Evolutionary conservation across 2,888 invertebrate species (phyloP), one percentile per base, ranked within the genome.

Genomic region (Hypomecis atomaria): DNA sequence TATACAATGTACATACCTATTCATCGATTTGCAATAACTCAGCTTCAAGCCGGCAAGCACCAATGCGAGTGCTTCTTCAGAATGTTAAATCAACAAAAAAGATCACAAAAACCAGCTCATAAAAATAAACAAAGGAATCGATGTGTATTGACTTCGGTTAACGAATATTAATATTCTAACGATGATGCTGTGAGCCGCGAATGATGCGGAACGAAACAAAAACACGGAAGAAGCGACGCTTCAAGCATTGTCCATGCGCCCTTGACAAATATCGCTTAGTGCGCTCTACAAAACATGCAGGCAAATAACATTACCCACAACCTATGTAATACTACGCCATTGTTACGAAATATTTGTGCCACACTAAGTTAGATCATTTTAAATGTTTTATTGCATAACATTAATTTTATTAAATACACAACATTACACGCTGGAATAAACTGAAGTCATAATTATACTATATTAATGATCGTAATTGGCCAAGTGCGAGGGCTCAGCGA

Each of bases 111-210:
- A 79, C 75, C 70, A 64, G 74, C 72, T 75, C 71, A 71, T 67
- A 71, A 74, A 71, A 74, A 75, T 75, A 80, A 83, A 86, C 84
- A 87, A 85, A 84, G 82, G 73, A 79, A 64, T 62, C 65, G 54
- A 66, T 70, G 67, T 60, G 65, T 77, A 78, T 77, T 64, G 76
- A 74, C 61, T 74, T 68, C 71, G 76, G 80, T 75, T 79, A 81
- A 78, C 76, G 73, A 80, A 81, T 84, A 90, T 91, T 90, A 89
- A 88, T 89, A 90, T 92, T 90, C 91, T 79, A 84, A 79, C 78
- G 79, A 81, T 81, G 89, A 79, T 79, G 77, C 75, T 76, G 71
- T 78, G 81, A 81, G 77, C 75, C 74, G 73, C 79, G 82, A 80
- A 84, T 82, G 79, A 86, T 82, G 82, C 84, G 86, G 88, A 86